Evolutionary conservation across 2,888 invertebrate species (phyloP), one percentile per base, ranked within the genome.

Genomic region (Synanthedon myopaeformis): DNA sequence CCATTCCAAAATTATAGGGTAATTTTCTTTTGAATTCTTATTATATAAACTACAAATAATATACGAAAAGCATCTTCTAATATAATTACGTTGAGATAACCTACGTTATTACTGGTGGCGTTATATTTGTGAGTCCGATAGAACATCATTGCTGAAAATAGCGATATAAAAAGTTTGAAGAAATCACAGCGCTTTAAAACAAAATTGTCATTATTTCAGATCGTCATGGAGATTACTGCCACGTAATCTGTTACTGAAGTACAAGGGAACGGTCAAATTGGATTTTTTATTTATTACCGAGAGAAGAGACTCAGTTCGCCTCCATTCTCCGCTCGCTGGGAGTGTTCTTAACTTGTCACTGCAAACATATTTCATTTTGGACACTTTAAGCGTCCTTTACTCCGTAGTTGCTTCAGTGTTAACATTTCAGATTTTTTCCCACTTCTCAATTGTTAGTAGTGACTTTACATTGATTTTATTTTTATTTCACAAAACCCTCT

Each of bases 291-390:
- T 67, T 69, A 69, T 64, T 61, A 57, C 61, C 58, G 52, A 61
- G 59, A 59, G 61, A 57, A 58, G 61, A 58, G 45, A 54, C 55
- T 48, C 56, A 51, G 52, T 53, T 57, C 58, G 57, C 58, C 52
- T 56, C 58, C 54, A 57, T 63, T 67, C 58, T 59, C 55, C 59
- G 53, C 57, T 58, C 58, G 63, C 57, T 45, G 14, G 45, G 61
- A 62, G 66, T 70, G 57, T 58, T 57, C 70, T 77, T 73, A 77
- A 72, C 67, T 72, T 74, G 76, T 79, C 79, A 74, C 69, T 61
- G 60, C 56, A 64, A 65, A 63, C 67, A 76, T 77, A 76, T 76
- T 74, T 79, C 74, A 78, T 78, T 74, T 72, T 60, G 66, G 72
- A 70, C 71, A 70, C 64, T 65, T 69, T 73, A 67, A 74, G 68